Conservation (phyloP, 2,797 vertebrate genomes). For the Chloroceryle amazona region DNA sequence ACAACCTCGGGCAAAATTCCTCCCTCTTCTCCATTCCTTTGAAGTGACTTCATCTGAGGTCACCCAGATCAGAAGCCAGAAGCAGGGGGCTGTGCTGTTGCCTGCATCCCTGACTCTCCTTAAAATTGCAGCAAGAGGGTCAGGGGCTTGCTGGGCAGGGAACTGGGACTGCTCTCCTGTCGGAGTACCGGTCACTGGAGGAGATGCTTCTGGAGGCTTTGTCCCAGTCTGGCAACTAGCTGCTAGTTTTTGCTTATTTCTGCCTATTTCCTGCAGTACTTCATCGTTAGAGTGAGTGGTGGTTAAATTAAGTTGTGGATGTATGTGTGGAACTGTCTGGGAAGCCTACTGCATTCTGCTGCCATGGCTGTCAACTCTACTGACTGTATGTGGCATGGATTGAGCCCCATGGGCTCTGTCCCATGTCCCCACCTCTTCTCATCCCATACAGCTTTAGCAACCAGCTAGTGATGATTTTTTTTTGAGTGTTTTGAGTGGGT, state of each 20-base stretch:
- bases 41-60: background rate
- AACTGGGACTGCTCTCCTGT: background rate
- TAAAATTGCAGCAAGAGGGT: accelerated
- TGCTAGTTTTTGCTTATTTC: background rate
- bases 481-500: background rate
- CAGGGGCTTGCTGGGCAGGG: background rate
- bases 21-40: background rate
- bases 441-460: background rate
- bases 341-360: background rate
- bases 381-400: accelerated
- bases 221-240: background rate
- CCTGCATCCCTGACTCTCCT: background rate
- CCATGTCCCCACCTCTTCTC: background rate
- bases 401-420: background rate
- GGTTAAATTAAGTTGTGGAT: background rate
- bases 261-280: background rate
- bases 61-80: background rate
- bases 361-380: accelerated
- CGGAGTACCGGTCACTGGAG: background rate
- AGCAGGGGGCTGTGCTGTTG: background rate
- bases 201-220: background rate
- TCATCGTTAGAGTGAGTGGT: background rate
- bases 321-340: background rate
- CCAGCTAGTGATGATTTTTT: background rate
- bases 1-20: background rate